These are phyloP conservation scores for Amblyopsis hoosieri DNA, from an alignment of 2,797 vertebrate genomes.

Conservation along the genomic window DNA sequence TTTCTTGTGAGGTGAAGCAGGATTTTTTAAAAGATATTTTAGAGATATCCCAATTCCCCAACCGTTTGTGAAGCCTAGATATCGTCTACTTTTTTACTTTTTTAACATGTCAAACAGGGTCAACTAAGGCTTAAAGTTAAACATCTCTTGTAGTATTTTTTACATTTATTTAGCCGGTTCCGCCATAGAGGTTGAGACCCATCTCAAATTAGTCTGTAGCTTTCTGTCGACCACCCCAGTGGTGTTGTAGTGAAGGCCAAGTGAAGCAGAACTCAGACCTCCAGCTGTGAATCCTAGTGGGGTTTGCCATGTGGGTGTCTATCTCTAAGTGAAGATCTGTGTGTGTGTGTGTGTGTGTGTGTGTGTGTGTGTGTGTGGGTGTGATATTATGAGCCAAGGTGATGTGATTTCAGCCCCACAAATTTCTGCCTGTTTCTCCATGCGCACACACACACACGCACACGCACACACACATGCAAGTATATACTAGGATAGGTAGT, in stretches of 20 bases:
- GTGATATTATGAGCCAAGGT: background rate
- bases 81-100: too few relatives aligned
- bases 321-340: constrained; percentile 51
- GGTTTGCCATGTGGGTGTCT: constrained; percentile 53
- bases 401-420: constrained; percentile 3
- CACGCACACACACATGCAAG: background rate
- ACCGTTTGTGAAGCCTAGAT: too few relatives aligned
- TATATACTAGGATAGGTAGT: too few relatives aligned
- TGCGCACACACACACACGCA: background rate
- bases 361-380: background rate
- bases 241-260: constrained; percentile 56
- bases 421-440: background rate
- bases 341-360: background rate
- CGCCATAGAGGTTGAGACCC: constrained; percentile 24
- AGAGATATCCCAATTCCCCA: too few relatives aligned
- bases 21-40: too few relatives aligned
- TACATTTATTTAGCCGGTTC: constrained; percentile 12
- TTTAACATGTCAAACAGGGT: too few relatives aligned
- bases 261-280: constrained; percentile 33
- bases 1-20: background rate
- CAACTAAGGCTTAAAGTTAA: too few relatives aligned
- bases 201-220: constrained; percentile 45
- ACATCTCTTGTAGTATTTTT: constrained; percentile 4
- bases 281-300: constrained; percentile 61
- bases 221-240: constrained; percentile 45